Percentiles rank a stretch among this genome's conserved stretches.
These are phyloP conservation scores for Drosophila maculinotata DNA, from an alignment of 2,888 invertebrate genomes.

Conservation along the genomic window DNA sequence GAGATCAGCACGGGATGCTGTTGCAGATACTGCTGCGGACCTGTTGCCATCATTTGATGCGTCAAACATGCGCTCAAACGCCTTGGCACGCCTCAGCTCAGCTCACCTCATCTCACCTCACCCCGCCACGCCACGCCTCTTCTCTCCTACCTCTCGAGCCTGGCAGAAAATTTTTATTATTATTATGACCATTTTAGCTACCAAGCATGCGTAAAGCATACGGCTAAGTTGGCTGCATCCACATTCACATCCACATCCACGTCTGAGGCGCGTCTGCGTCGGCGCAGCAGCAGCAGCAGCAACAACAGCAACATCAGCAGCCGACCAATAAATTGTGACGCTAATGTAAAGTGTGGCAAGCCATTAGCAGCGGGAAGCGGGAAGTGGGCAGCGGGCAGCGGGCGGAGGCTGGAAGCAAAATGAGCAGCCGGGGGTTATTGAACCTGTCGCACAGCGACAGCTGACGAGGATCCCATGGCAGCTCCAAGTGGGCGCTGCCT, in stretches of 20 bases:
- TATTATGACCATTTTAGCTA: constrained; percentile 80
- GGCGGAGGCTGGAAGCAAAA: constrained; percentile 30
- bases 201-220: constrained; percentile 75
- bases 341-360: constrained; percentile 81
- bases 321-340: constrained; percentile 78
- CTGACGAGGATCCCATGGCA: constrained; percentile 36
- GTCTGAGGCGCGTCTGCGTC: constrained; percentile 59
- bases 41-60: constrained; percentile 74
- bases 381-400: constrained; percentile 9
- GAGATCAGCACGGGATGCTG: constrained; percentile 56
- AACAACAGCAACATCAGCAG: constrained; percentile 43
- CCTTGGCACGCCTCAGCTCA: constrained; percentile 33
- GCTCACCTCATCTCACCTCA: background rate
- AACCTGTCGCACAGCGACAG: constrained; percentile 59
- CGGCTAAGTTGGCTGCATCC: constrained; percentile 60
- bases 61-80: constrained; percentile 81
- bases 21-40: constrained; percentile 48
- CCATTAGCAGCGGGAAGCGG: constrained; percentile 67
- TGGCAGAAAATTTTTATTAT: constrained; percentile 77
- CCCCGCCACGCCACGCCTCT: constrained; percentile 19
- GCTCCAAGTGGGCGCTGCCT: constrained; percentile 42
- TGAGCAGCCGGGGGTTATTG: constrained; percentile 69
- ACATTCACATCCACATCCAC: constrained; percentile 17
- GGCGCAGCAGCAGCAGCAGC: constrained; percentile 22
- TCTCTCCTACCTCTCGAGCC: constrained; percentile 11